phyloP scores from a whole-genome alignment of 1,140 invertebrate species.

The Achatina immaculata region DNA sequence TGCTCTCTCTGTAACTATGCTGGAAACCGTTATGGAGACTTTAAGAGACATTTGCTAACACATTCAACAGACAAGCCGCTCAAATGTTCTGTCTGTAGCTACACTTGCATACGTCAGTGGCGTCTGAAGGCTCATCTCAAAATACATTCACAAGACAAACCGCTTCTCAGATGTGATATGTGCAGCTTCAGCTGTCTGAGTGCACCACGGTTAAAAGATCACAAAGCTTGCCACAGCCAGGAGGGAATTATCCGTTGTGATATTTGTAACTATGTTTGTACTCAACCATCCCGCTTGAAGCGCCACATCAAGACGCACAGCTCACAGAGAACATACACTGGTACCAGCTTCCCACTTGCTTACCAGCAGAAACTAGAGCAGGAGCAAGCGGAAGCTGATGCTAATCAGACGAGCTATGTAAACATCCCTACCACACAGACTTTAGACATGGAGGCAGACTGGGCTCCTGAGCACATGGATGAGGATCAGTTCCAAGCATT shows the following conservation, averaged over 20 bases:
- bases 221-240: slow-evolving; percentile 9
- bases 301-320: slow-evolving; percentile 18
- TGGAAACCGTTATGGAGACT: slow-evolving; percentile 25
- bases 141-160: slow-evolving; percentile 27
- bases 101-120: slow-evolving; percentile 35
- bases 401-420: neutral
- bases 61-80: slow-evolving; percentile 28
- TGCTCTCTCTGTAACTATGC: slow-evolving; percentile 30
- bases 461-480: slow-evolving; percentile 20
- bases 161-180: slow-evolving; percentile 22
- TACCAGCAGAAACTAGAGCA: slow-evolving; percentile 18
- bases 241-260: slow-evolving; percentile 21
- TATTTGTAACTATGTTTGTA: slow-evolving; percentile 22
- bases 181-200: slow-evolving; percentile 25
- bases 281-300: slow-evolving; percentile 19
- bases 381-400: slow-evolving; percentile 2
- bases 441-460: slow-evolving; percentile 24
- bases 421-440: neutral
- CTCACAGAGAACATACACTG: slow-evolving; percentile 15
- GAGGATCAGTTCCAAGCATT: slow-evolving; percentile 29
- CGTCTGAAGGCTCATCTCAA: slow-evolving; percentile 32
- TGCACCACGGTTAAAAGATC: slow-evolving; percentile 22
- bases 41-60: slow-evolving; percentile 28
- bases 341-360: slow-evolving; percentile 7
- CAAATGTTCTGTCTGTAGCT: slow-evolving; percentile 24